phyloP scores from a whole-genome alignment of 2,888 invertebrate genomes.

The Pinctada fucata region DNA sequence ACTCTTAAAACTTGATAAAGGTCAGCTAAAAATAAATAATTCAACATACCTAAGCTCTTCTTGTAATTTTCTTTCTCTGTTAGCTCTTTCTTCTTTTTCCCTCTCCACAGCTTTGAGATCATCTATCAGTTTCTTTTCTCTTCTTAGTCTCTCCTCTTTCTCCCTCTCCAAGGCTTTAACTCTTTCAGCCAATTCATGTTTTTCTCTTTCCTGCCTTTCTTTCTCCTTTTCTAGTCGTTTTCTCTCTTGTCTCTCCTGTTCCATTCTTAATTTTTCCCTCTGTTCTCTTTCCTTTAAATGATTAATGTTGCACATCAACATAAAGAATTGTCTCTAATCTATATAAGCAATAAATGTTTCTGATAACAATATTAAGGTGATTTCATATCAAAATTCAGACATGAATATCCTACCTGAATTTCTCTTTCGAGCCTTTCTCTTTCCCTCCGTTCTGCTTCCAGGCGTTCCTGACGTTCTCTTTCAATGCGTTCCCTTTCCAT shows the following conservation, averaged over 20 bases:
- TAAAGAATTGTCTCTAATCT: too few relatives aligned
- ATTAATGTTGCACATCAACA: too few relatives aligned
- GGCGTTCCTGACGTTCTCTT: constrained; percentile 10
- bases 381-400: too few relatives aligned
- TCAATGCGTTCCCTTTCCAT: constrained; percentile 12
- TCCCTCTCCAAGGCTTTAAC: constrained; percentile 23
- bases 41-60: not conserved
- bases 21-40: too few relatives aligned
- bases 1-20: too few relatives aligned
- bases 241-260: constrained; percentile 20
- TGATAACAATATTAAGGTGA: too few relatives aligned
- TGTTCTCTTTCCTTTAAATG: constrained; percentile 20
- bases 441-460: constrained; percentile 18
- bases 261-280: constrained; percentile 10
- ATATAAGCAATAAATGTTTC: too few relatives aligned
- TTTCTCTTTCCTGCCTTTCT: constrained; percentile 45
- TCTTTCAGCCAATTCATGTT: constrained; percentile 19
- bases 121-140: constrained; percentile 22
- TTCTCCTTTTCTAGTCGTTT: constrained; percentile 25
- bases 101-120: constrained; percentile 44
- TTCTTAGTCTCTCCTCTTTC: constrained; percentile 20
- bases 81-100: not conserved
- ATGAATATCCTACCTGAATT: constrained; percentile 39
- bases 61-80: not conserved
- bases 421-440: constrained; percentile 44